These are phyloP conservation scores for Caenorhabditis sp. DNA, from an alignment of 2,888 invertebrate genomes.

Conservation along the genomic window DNA sequence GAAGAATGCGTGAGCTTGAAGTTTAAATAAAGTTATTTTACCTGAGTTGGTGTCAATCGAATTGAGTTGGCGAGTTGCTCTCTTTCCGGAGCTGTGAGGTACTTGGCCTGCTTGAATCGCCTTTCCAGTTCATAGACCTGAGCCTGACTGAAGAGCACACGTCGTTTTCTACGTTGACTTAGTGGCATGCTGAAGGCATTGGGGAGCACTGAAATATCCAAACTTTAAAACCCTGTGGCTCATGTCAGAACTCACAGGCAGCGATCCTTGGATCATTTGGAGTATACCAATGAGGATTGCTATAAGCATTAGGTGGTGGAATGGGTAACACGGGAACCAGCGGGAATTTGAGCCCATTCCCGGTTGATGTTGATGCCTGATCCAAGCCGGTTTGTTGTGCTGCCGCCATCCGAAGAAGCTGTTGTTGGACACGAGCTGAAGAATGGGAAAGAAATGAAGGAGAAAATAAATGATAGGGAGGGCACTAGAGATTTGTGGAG, in stretches of 20 bases:
- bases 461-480: too few relatives aligned
- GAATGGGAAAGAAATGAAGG: too few relatives aligned
- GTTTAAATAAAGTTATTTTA: conserved; percentile 4
- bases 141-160: conserved; percentile 59
- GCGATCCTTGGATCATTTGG: conserved; percentile 47
- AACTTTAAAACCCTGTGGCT: too few relatives aligned
- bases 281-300: conserved; percentile 37
- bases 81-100: conserved; percentile 94
- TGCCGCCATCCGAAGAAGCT: conserved; percentile 57
- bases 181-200: neutral
- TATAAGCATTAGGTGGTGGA: neutral
- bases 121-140: conserved; percentile 77
- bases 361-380: neutral
- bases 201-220: neutral
- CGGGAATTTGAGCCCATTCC: neutral
- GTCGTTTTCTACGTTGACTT: conserved; percentile 50
- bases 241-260: conserved; percentile 26
- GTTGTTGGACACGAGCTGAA: conserved; percentile 54
- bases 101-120: conserved; percentile 86
- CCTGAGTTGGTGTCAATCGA: conserved; percentile 91
- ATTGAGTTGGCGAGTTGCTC: conserved; percentile 95
- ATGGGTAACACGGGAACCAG: neutral
- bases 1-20: neutral
- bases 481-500: neutral
- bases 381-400: conserved; percentile 18